These are phyloP conservation scores for Oostethus manadensis DNA, from an alignment of 2,113 vertebrate species.

Conservation along the genomic window DNA sequence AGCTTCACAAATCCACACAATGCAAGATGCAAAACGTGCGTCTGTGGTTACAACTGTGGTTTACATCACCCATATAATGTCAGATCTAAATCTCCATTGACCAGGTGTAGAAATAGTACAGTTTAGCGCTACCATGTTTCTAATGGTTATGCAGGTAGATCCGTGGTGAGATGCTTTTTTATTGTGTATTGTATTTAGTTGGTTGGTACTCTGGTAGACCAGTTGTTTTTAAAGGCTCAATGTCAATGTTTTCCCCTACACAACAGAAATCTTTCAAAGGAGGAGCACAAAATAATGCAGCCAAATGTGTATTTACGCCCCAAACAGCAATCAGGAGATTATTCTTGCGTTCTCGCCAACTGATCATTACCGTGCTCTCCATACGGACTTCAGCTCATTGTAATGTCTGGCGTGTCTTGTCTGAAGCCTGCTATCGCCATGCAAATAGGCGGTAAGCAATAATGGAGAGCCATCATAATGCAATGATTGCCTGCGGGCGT, in stretches of 20 bases:
- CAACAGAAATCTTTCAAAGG: slow-evolving; percentile 4
- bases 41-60: no score
- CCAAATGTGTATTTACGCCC: neutral
- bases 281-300: neutral
- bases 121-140: no score
- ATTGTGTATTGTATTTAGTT: neutral
- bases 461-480: slow-evolving; percentile 25
- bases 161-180: no score
- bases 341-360: neutral
- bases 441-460: slow-evolving; percentile 34
- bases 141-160: no score
- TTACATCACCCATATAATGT: no score
- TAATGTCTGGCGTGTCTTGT: neutral
- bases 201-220: neutral
- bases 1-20: no score
- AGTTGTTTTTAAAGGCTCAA: neutral
- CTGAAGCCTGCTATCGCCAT: neutral
- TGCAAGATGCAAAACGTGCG: no score
- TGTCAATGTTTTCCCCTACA: neutral
- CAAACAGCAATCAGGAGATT: neutral
- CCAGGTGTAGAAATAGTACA: no score
- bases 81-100: no score
- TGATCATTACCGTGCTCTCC: neutral
- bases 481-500: slow-evolving; percentile 12
- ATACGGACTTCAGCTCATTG: slow-evolving; percentile 1